Percentiles rank a stretch among this genome's conserved stretches.
Conservation (phyloP, 2,797 vertebrate species). For the Anabas testudineus region DNA sequence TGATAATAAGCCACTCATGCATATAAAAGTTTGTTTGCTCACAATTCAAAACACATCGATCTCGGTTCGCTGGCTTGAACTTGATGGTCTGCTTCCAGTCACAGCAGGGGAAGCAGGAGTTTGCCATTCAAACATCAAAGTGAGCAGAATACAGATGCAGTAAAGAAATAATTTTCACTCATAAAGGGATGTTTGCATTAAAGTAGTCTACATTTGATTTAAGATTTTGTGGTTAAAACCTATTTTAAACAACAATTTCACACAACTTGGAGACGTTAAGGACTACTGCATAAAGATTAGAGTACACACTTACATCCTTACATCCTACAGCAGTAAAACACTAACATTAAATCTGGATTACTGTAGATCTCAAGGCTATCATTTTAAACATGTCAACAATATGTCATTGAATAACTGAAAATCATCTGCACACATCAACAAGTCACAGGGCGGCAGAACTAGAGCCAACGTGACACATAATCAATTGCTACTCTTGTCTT, state of each 20-base stretch:
- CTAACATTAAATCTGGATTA: no score
- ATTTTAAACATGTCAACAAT: no score
- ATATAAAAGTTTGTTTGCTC: slow-evolving; percentile 74
- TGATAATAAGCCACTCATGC: slow-evolving; percentile 68
- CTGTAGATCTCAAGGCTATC: no score
- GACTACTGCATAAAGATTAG: slow-evolving; percentile 19
- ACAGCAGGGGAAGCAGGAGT: slow-evolving; percentile 52
- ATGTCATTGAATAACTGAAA: no score
- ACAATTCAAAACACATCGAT: slow-evolving; percentile 75
- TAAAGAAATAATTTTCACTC: slow-evolving; percentile 19
- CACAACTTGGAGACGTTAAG: slow-evolving; percentile 11
- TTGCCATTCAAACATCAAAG: slow-evolving; percentile 43
- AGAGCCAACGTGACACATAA: no score
- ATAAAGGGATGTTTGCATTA: slow-evolving; percentile 13
- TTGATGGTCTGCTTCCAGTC: slow-evolving; percentile 69
- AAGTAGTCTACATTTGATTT: slow-evolving; percentile 43
- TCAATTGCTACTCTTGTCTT: not conserved
- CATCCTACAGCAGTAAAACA: slow-evolving; percentile 6
- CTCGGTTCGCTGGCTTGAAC: slow-evolving; percentile 55
- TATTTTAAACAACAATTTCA: slow-evolving; percentile 7
- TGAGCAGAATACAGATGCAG: slow-evolving; percentile 59
- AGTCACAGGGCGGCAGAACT: no score
- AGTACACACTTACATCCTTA: slow-evolving; percentile 30
- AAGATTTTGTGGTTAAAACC: slow-evolving; percentile 17
- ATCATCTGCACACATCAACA: no score